These are phyloP conservation scores for Drosophila setosimentum DNA, from an alignment of 2,888 invertebrate species.

Conservation along the genomic window DNA sequence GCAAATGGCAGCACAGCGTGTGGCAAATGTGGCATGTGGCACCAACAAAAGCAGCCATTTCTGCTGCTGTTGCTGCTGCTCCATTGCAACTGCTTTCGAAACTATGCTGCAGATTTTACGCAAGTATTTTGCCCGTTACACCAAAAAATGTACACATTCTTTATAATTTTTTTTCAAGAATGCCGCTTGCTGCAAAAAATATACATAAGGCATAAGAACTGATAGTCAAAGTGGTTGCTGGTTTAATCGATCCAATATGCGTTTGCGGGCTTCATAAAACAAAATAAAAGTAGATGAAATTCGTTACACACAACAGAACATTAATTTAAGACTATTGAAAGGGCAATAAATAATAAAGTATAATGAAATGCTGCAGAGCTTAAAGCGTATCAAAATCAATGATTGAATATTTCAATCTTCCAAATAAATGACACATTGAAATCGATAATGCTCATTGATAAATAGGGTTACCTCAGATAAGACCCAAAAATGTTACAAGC, in stretches of 20 bases:
- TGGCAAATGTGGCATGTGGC: slow-evolving; percentile 16
- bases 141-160: background rate
- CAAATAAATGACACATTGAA: background rate
- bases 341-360: background rate
- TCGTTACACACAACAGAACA: background rate
- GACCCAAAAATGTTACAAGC: background rate
- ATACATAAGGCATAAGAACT: background rate
- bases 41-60: slow-evolving; percentile 9
- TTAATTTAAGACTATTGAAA: background rate
- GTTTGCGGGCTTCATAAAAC: background rate
- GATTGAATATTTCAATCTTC: background rate
- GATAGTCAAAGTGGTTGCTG: background rate
- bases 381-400: background rate
- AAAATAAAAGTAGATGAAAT: background rate
- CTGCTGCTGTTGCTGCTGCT: background rate
- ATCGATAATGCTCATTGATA: background rate
- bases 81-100: slow-evolving; percentile 11
- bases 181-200: background rate
- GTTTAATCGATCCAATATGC: background rate
- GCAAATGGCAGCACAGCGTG: slow-evolving; percentile 14
- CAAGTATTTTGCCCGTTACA: background rate
- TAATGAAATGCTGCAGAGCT: background rate
- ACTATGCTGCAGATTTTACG: slow-evolving; percentile 21
- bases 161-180: background rate
- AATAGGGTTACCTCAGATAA: background rate